phyloP scores from a whole-genome alignment of 2,888 invertebrate species.

The Enchytraeus crypticus region DNA sequence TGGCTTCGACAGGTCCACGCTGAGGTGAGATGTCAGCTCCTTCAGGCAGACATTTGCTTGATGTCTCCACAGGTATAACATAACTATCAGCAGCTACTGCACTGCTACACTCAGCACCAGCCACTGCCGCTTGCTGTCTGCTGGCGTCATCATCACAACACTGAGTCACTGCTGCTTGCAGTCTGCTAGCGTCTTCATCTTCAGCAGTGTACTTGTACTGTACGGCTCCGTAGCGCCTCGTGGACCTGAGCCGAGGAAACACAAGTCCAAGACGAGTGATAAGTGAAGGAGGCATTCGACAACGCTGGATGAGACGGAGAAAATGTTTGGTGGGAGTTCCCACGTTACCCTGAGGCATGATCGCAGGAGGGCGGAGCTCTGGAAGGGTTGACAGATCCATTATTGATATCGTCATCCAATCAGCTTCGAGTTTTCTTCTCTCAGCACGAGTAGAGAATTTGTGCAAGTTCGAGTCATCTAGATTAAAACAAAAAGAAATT shows the following conservation, averaged over 20 bases:
- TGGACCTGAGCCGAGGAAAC: conserved; percentile 41
- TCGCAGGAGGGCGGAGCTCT: conserved; percentile 43
- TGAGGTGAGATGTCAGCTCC: too few species aligned
- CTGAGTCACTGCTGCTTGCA: too few species aligned
- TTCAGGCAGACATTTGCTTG: too few species aligned
- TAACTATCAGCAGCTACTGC: conserved; percentile 2
- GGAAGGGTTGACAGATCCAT: conserved; percentile 36
- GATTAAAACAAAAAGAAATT: not conserved
- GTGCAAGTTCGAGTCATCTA: not conserved
- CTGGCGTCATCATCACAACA: too few species aligned
- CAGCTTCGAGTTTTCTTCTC: conserved; percentile 31
- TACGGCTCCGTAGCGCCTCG: conserved; percentile 41
- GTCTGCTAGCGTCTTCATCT: conserved; percentile 8
- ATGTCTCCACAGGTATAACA: too few species aligned
- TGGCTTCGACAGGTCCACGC: too few species aligned
- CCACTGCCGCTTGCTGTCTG: too few species aligned
- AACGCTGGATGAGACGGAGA: conserved; percentile 49
- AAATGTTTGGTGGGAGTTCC: conserved; percentile 53
- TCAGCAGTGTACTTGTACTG: not conserved
- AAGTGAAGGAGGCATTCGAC: conserved; percentile 49
- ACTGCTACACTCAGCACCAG: not conserved
- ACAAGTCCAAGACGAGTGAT: conserved; percentile 50
- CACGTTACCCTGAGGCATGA: conserved; percentile 55
- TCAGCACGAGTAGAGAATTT: conserved; percentile 35
- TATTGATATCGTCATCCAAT: conserved; percentile 36